These are phyloP conservation scores for Heliconius eleuchia DNA, from an alignment of 1,140 invertebrate genomes.

Conservation along the genomic window DNA sequence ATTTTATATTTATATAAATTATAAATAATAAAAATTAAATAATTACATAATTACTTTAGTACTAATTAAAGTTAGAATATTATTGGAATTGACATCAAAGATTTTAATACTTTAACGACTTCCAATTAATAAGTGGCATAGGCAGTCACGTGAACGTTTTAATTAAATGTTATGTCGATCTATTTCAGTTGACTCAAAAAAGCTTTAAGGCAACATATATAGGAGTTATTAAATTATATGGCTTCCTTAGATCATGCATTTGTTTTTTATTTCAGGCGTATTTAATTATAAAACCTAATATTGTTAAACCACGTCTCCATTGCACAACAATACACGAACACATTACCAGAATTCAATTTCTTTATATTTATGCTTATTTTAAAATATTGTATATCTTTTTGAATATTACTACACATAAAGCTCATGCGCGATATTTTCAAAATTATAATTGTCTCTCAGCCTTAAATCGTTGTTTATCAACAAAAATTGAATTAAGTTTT, in stretches of 20 bases:
- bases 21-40: no score
- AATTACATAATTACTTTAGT: background rate
- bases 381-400: background rate
- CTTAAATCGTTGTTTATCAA: background rate
- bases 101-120: background rate
- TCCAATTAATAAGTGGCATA: background rate
- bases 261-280: no score
- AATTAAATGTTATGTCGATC: background rate
- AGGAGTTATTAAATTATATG: background rate
- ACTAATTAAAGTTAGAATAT: background rate
- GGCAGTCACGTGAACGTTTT: background rate
- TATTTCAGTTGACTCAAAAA: background rate
- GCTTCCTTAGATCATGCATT: background rate
- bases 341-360: no score
- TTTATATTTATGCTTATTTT: no score
- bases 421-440: background rate
- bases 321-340: no score
- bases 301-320: no score
- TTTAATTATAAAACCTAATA: no score
- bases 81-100: background rate
- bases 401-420: background rate
- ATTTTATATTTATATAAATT: no score
- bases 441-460: background rate
- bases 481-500: no score
- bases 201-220: background rate